Base-by-base conservation (phyloP, 1,140 invertebrate species). In the Gryon sp. region DNA sequence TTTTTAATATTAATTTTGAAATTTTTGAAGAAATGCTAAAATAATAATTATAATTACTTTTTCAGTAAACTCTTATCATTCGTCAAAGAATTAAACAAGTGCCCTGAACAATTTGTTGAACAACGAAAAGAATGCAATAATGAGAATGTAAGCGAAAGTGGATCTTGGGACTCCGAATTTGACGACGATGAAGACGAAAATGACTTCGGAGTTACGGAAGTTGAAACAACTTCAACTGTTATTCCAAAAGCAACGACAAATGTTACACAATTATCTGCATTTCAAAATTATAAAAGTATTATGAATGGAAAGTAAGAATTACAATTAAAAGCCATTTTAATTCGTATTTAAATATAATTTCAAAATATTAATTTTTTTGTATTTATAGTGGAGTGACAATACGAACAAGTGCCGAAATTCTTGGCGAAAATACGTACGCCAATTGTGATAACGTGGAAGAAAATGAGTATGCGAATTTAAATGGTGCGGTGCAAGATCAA, bases 151-250 rank as follows among this genome's bases (percentile, higher is more conserved):
- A 87, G 83, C 55, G 85, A 87, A 43, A 80, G 53, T 5, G 81
- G 77, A 28, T 86, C 83, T 2, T 87, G 86, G 87, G 87, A 80
- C 12, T 86, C 85, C 0, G 87, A 87, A 3, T 88, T 87, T n/a
- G 85, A 86, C 0, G 86, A 86, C 30, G 81, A 18, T 6, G 84
- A 84, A 2, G 76, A 48, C 9, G 46, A 66, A 7, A 36, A 55
- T 16, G 40, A 15, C 38, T 41, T 53, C 1, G 18, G 7, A 28
- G n/a, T 28, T 7, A 38, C 59, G n/a, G 52, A 70, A 59, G 30
- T 52, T 9, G 36, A 59, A 43, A 0, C 45, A 12, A 9, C 19
- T 18, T 9, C 59, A 5, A 8, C 19, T 5, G 32, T 50, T 11
- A 63, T 50, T 9, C 30, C 45, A 8, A 63, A 45, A n/a, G 22